Evolutionary conservation across 2,888 invertebrate genomes (phyloP), one percentile per base, ranked within the genome.

Genomic region (Apotomis turbidana): DNA sequence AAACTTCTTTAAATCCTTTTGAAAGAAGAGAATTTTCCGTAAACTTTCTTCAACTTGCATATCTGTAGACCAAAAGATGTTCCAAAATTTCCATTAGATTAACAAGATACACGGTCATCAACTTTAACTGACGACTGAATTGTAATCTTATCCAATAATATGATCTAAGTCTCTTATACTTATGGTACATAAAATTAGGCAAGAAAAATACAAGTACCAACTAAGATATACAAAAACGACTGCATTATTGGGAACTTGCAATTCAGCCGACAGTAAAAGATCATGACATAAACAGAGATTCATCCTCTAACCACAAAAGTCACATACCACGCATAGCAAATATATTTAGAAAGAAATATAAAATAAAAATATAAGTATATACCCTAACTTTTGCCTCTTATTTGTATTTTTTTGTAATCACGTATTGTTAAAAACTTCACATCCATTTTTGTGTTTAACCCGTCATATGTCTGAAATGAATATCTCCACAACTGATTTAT

Each of bases 251-350:
- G 78, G 79, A 82, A 80, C 76, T 77, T 75, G 76, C 79, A 77
- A 79, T 75, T 77, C 84, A 84, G 81, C 79, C 82, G 49, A 57
- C 46, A 64, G 41, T 64, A 55, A 69, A 68, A 51, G 41, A 46
- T 63, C 66, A 82, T 77, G 82, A 81, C 79, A 79, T 79, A 80
- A 80, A 82, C 76, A 75, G 85, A 88, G 87, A 88, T 87, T 87
- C 87, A 78, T 77, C 80, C 81, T 79, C 80, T 81, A 79, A 74
- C 71, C 71, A 58, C 51, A 41, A 58, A 70, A 38, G 57, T 68
- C 57, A 61, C 60, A 61, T 61, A 71, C 55, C 67, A 71, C 57
- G 57, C 67, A 55, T 54, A 68, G 60, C 55, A 41, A 66, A 63
- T 41, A 12, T 55, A 52, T 54, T 66, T 51, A 67, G 41, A 58